Evolutionary conservation across 2,888 invertebrate species (phyloP).

Genomic region (Gymnoscelis rufifasciata): DNA sequence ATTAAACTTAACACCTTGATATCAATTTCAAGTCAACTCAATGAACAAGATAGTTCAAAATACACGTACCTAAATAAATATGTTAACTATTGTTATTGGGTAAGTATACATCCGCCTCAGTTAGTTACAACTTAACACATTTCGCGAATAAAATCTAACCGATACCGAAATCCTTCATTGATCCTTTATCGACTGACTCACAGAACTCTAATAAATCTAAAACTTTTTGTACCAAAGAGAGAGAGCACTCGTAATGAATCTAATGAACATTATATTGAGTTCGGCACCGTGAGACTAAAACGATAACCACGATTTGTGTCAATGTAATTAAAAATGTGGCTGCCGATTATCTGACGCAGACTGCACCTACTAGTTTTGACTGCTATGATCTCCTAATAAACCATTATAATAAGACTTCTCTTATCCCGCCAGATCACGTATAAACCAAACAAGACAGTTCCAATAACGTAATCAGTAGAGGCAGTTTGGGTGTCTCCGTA

Average conservation of each 20-base stretch:
- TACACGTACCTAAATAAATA: no score
- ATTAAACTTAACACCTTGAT: no score
- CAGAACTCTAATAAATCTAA: slow-evolving; percentile 70
- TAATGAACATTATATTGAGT: slow-evolving; percentile 77
- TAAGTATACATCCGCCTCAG: no score
- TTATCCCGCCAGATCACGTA: slow-evolving; percentile 11
- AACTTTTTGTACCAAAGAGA: slow-evolving; percentile 75
- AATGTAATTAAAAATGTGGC: slow-evolving; percentile 77
- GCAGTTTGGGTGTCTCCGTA: slow-evolving; percentile 44
- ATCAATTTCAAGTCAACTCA: no score
- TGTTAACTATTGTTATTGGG: no score
- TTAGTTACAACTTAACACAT: no score
- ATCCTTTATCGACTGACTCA: background rate
- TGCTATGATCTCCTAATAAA: slow-evolving; percentile 56
- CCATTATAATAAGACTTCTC: slow-evolving; percentile 51
- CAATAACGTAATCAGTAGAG: slow-evolving; percentile 31
- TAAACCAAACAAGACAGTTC: slow-evolving; percentile 30
- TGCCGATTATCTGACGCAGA: slow-evolving; percentile 71
- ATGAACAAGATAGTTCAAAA: no score
- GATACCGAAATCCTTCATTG: no score
- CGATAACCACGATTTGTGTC: slow-evolving; percentile 78
- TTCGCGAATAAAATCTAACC: no score
- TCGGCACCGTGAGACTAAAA: slow-evolving; percentile 74
- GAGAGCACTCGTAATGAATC: slow-evolving; percentile 77
- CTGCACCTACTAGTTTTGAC: slow-evolving; percentile 67